Conservation (phyloP, 2,888 invertebrate genomes). For the Meganola albula region DNA sequence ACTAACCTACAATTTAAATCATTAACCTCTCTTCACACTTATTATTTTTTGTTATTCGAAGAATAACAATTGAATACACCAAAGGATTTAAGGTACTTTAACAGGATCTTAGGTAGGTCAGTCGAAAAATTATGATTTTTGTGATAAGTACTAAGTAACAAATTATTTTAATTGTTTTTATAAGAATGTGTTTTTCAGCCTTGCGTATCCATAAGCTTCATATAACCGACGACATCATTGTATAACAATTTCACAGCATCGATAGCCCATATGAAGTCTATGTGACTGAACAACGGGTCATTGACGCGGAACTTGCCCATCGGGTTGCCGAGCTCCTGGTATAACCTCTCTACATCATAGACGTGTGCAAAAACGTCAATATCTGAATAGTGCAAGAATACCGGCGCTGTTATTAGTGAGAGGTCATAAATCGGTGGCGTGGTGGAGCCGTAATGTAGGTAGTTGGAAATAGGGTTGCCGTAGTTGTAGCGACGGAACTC, state of each 20-base stretch:
- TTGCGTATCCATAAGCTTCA: not conserved
- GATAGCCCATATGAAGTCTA: slow-evolving; percentile 83
- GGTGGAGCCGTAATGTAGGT: slow-evolving; percentile 32
- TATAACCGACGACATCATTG: slow-evolving; percentile 32
- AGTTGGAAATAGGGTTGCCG: slow-evolving; percentile 42
- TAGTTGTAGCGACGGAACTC: slow-evolving; percentile 48
- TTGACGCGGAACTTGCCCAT: not conserved
- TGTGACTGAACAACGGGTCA: slow-evolving; percentile 82
- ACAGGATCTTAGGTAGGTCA: too few species aligned
- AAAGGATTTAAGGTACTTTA: too few species aligned
- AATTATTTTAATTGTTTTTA: too few species aligned
- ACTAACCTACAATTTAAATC: too few species aligned
- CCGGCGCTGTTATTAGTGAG: slow-evolving; percentile 75
- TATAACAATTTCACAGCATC: slow-evolving; percentile 78
- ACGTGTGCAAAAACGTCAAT: slow-evolving; percentile 80
- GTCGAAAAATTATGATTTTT: too few species aligned
- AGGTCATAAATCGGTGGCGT: slow-evolving; percentile 47
- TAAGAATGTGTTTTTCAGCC: too few species aligned
- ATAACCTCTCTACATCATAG: slow-evolving; percentile 60
- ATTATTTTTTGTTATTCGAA: too few species aligned
- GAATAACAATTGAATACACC: too few species aligned
- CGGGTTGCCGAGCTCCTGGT: not conserved
- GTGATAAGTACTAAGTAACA: too few species aligned
- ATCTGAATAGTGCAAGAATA: slow-evolving; percentile 79
- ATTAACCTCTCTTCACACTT: too few species aligned